Evolutionary conservation across 2,888 invertebrate genomes (phyloP), one percentile per base, ranked within the genome.

Genomic region (Plagodis pulveraria): DNA sequence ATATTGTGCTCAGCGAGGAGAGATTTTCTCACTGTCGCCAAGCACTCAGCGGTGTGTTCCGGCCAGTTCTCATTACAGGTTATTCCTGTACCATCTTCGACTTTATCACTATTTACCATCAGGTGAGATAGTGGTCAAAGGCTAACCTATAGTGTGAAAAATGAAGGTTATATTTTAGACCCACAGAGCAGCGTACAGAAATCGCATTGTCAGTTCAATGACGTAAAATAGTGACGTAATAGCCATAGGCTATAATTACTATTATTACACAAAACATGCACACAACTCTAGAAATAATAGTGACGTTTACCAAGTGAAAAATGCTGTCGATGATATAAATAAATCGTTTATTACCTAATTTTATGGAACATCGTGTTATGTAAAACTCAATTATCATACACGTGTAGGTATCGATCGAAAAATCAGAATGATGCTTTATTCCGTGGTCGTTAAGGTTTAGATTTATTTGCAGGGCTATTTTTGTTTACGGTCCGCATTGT

Each of bases 281-380:
- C 22, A 63, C 66, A 63, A 41, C 50, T 61, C 65, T 44, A 50
- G 55, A 65, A 73, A 76, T 74, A 70, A 60, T 50, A 51, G 55
- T 72, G 71, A 71, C 71, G 70, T 67, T 48, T 36, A 46, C 34
- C 38, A 9, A 36, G 11, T 53, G 36, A 56, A 58, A 59, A 54
- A 54, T 55, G 47, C 38, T 55, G 54, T 52, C 56, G 47, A 50
- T 48, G 49, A 54, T 50, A 59, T 59, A 58, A 62, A 62, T 65
- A 63, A 58, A 63, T 56, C 56, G 52, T 49, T 50, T 54, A 67
- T 62, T 62, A 46, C 46, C 54, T 62, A 51, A 63, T 58, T 62
- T 55, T 45, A 59, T 58, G 46, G 49, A 50, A 45, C 46, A 46
- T 40, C 44, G 44, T 52, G 49, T 61, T 61, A 56, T 56, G 60